Conservation (phyloP, 2,113 vertebrate genomes). For the Anthoscopus minutus region DNA sequence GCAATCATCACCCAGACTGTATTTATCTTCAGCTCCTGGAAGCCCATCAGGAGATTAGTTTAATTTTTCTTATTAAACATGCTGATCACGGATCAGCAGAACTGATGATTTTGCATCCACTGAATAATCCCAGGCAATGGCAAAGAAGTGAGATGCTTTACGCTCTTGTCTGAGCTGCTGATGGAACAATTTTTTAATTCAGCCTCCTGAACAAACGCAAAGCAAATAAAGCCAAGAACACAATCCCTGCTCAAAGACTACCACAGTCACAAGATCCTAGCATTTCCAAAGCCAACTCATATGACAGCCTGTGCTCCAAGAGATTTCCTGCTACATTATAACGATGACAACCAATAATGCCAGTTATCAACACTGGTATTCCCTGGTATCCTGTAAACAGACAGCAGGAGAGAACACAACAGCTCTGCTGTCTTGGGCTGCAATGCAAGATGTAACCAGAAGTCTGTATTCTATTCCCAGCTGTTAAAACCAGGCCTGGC, state of each 20-base stretch:
- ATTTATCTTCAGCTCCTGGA: background rate
- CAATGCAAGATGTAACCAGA: no score
- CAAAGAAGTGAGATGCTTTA: background rate
- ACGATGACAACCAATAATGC: background rate
- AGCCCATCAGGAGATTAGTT: background rate
- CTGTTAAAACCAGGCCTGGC: no score
- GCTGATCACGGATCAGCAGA: background rate
- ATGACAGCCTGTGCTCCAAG: background rate
- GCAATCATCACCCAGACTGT: background rate
- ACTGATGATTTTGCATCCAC: background rate
- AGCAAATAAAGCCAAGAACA: background rate
- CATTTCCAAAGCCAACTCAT: background rate
- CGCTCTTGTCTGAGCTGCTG: background rate
- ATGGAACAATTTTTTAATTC: conserved; percentile 6
- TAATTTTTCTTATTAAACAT: background rate
- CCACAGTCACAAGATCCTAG: background rate
- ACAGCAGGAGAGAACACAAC: background rate
- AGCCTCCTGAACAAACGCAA: conserved; percentile 14
- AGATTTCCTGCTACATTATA: background rate
- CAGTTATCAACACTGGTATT: background rate
- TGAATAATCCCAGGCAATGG: background rate
- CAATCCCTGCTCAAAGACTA: background rate
- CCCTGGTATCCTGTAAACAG: background rate
- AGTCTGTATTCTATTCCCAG: no score
- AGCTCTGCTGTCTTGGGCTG: background rate